A percentile compares a stretch with the other conserved stretches of the same genome.
These are phyloP conservation scores for Heliothis virescens DNA, from an alignment of 1,140 invertebrate genomes.

Conservation along the genomic window DNA sequence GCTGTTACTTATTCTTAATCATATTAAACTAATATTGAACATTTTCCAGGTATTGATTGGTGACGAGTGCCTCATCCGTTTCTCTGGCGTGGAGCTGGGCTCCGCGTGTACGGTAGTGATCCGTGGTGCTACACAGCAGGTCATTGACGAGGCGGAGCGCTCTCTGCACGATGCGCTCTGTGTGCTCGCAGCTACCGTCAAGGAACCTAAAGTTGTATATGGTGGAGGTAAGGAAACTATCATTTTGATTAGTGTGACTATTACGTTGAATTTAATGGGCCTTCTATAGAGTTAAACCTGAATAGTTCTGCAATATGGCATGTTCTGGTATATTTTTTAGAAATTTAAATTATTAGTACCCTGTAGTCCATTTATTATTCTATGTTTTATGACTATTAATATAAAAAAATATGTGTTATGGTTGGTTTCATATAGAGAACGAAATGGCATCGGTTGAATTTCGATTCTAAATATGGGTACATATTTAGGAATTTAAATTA, in stretches of 20 bases:
- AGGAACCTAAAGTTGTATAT: slow-evolving; percentile 96
- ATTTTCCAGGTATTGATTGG: slow-evolving; percentile 96
- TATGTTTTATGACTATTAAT: not conserved
- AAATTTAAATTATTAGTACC: too few species aligned
- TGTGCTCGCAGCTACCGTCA: slow-evolving; percentile 98
- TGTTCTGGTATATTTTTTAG: too few species aligned
- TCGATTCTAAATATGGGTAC: too few species aligned
- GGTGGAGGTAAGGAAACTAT: slow-evolving; percentile 91
- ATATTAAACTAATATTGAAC: not conserved
- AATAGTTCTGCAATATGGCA: too few species aligned
- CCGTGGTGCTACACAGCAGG: slow-evolving; percentile 99
- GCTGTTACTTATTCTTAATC: too few species aligned
- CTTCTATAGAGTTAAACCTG: too few species aligned
- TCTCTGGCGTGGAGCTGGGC: slow-evolving; percentile 97
- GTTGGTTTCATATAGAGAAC: not conserved
- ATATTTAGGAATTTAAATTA: too few species aligned
- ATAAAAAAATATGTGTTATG: not conserved
- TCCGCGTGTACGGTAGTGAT: slow-evolving; percentile 99
- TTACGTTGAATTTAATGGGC: too few species aligned
- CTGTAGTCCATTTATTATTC: too few species aligned
- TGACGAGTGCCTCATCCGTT: slow-evolving; percentile 98
- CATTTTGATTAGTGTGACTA: not conserved
- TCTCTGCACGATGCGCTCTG: slow-evolving; percentile 99
- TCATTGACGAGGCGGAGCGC: slow-evolving; percentile 99
- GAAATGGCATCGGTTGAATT: too few species aligned